Percentiles rank a stretch among this genome's conserved stretches.
Conservation (phyloP, 92 coral and sea anemone species). For the Porites divaricata region DNA sequence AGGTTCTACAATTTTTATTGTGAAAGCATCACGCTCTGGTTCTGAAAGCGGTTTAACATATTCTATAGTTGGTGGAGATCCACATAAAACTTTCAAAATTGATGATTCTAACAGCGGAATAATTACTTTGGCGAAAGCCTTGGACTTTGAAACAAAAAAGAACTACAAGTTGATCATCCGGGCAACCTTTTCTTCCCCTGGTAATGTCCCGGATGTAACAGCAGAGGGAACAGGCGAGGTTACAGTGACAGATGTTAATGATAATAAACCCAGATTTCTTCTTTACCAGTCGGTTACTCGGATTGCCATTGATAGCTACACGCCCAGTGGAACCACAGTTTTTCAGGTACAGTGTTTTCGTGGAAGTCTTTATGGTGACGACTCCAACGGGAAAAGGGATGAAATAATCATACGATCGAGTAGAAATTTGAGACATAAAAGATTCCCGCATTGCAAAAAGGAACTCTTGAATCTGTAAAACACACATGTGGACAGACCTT, state of each 20-base stretch:
- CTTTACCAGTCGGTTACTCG: conserved; percentile 46
- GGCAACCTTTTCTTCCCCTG: conserved; percentile 52
- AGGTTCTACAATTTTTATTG: conserved; percentile 61
- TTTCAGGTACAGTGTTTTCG: conserved; percentile 46
- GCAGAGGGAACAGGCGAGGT: conserved; percentile 70
- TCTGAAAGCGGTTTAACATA: conserved; percentile 46
- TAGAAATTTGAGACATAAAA: no score
- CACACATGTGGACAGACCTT: no score
- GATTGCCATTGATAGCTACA: conserved; percentile 62
- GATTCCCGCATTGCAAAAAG: no score
- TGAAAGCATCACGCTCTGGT: conserved; percentile 63
- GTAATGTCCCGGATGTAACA: conserved; percentile 59
- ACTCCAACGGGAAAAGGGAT: no score
- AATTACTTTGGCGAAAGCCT: conserved; percentile 50
- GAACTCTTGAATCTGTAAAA: no score
- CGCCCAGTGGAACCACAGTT: conserved; percentile 61
- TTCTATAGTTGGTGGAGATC: conserved; percentile 87
- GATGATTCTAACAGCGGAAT: conserved; percentile 58
- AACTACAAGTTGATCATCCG: conserved; percentile 76
- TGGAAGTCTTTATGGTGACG: no score
- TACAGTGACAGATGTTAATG: conserved; percentile 76
- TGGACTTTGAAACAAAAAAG: conserved; percentile 73
- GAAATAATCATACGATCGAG: no score
- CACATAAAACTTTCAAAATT: conserved; percentile 67
- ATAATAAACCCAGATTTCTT: conserved; percentile 82